These are phyloP conservation scores for Lysandra bellargus DNA, from an alignment of 2,888 invertebrate species.

Conservation along the genomic window DNA sequence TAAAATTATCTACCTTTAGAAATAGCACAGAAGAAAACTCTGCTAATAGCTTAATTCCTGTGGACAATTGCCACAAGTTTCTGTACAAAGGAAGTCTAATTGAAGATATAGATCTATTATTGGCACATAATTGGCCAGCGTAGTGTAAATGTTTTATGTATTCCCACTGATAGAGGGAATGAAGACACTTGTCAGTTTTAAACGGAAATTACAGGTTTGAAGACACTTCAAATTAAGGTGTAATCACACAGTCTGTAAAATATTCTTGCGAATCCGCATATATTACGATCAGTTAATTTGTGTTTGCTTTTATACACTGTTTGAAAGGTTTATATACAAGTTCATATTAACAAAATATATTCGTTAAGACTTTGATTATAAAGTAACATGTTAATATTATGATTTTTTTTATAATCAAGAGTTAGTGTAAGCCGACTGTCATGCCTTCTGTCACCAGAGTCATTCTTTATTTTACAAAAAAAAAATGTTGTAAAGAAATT, in stretches of 20 bases:
- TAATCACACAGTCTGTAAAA: neutral
- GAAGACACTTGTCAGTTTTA: slow-evolving; percentile 31
- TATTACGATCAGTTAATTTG: no score
- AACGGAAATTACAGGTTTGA: slow-evolving; percentile 32
- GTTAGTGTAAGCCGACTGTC: no score
- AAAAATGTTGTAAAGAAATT: no score
- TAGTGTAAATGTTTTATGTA: slow-evolving; percentile 24
- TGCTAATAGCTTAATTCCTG: neutral
- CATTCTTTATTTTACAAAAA: no score
- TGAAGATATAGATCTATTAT: neutral
- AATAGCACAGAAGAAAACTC: neutral
- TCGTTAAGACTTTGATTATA: no score
- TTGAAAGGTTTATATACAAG: no score
- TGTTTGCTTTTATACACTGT: no score
- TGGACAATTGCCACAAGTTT: neutral
- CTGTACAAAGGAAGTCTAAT: slow-evolving; percentile 8
- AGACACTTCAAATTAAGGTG: slow-evolving; percentile 35
- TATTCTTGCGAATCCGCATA: neutral
- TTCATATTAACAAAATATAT: no score
- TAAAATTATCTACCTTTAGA: neutral
- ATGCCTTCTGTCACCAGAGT: no score
- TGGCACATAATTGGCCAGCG: neutral
- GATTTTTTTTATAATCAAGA: no score
- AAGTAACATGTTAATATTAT: no score
- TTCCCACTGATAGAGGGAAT: slow-evolving; percentile 15